Evolutionary conservation across 1,140 invertebrate genomes (phyloP).

Genomic region (Nephotettix cincticeps): DNA sequence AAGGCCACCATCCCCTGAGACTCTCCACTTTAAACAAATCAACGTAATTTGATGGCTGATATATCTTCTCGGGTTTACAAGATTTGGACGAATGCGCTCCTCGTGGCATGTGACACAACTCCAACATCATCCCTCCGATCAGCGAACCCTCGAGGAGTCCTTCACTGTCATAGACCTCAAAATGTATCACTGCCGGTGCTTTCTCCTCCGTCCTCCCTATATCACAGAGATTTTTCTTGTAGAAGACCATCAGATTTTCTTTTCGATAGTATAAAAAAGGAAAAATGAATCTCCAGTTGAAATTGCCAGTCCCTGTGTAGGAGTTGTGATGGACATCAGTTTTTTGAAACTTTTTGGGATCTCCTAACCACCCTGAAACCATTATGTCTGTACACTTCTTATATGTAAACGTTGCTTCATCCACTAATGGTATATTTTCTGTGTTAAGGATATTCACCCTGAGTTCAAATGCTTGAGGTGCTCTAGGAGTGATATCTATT

Average conservation of each 20-base stretch:
- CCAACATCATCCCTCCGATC: conserved; percentile 57
- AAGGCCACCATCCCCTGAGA: conserved; percentile 84
- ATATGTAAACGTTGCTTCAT: conserved; percentile 75
- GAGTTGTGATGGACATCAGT: conserved; percentile 85
- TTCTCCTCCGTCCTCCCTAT: conserved; percentile 41
- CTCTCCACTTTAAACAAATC: conserved; percentile 75
- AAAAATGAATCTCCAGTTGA: conserved; percentile 91
- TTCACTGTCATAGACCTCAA: conserved; percentile 69
- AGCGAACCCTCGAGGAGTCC: conserved; percentile 75
- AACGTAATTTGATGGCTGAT: conserved; percentile 59
- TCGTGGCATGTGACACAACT: neutral
- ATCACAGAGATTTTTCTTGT: conserved; percentile 41
- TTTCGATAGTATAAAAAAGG: conserved; percentile 73
- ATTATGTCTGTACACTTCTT: conserved; percentile 85
- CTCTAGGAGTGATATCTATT: conserved; percentile 74
- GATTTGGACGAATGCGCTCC: conserved; percentile 57
- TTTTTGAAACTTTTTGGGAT: conserved; percentile 65
- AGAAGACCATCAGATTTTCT: conserved; percentile 68
- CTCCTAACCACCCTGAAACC: conserved; percentile 80
- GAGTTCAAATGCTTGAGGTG: conserved; percentile 76
- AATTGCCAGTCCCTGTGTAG: conserved; percentile 77
- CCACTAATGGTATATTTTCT: conserved; percentile 68
- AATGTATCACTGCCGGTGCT: conserved; percentile 53
- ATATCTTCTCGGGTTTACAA: conserved; percentile 58
- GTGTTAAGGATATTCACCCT: conserved; percentile 83